Evolutionary conservation across 2,113 vertebrate species (phyloP), one percentile per base, ranked within the genome.

Genomic region (Elephas maximus): DNA sequence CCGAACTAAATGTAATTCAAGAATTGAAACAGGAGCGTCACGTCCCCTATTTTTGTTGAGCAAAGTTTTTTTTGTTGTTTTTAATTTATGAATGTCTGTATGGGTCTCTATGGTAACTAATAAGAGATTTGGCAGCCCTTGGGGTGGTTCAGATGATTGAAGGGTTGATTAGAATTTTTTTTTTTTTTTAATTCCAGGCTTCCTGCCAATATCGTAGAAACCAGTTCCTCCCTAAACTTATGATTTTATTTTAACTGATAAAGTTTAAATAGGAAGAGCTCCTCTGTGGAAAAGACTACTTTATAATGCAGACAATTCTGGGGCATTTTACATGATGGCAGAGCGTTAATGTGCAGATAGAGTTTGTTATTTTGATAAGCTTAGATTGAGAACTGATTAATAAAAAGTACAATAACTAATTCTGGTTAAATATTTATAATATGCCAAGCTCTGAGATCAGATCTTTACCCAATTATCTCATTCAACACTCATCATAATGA

Each of bases 151-250:
- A 18, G 37, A 94, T 97, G 96, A 96, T 92, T 88, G 77, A 97
- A 97, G 65, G 84, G 57, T 51, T 37, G 95, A 97, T 97, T 93
- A 97, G 95, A 96, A 92, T 93, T 76, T 85, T 92, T 91, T 45
- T 93, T 94, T 79, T 88, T 88, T 65, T 77, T 21, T 67, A 67
- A 94, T 95, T 95, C 87, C 88, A 94, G 92, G 95, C 71, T 17
- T 48, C 67, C 45, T 95, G 97, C 94, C 97, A 96, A 45, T 74
- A 69, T 93, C 89, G 93, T 74, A 83, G 63, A 96, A 97, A 91
- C 7, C 10, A 48, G 45, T 84, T 76, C 44, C 53, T 92, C 44
- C 88, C 51, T 41, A 91, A 91, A 48, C 53, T 77, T 90, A 69
- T 83, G 62, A 85, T 93, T 94, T 74, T 92, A 69, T 57, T 37